Percentiles rank a stretch among this genome's conserved stretches.
These are phyloP conservation scores for Erynnis tages DNA, from an alignment of 2,888 invertebrate genomes.

Conservation along the genomic window DNA sequence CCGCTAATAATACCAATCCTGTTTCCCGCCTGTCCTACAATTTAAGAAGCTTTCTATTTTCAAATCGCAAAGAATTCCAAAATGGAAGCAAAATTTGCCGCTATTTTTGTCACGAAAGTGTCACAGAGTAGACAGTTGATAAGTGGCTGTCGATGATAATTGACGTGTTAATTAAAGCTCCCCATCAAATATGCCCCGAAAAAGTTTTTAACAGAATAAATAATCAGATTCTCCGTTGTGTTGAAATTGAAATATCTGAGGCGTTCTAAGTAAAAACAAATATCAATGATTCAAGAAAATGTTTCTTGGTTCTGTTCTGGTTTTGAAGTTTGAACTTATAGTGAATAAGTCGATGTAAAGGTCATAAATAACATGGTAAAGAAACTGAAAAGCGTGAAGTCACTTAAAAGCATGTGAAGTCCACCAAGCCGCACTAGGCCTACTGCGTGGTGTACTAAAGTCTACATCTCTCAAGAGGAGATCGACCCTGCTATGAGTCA, in stretches of 20 bases:
- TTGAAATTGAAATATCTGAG: not conserved
- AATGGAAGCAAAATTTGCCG: not conserved
- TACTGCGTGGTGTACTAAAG: too few species aligned
- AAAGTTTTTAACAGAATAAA: slow-evolving; percentile 16
- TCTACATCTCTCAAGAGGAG: too few species aligned
- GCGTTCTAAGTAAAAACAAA: slow-evolving; percentile 3
- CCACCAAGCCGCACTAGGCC: too few species aligned
- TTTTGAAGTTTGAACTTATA: too few species aligned
- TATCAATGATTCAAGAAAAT: not conserved
- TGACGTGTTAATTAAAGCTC: slow-evolving; percentile 38
- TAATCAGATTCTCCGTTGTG: not conserved
- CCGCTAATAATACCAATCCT: too few species aligned
- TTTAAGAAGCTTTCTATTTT: not conserved
- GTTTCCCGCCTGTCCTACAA: not conserved
- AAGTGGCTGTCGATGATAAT: slow-evolving; percentile 41
- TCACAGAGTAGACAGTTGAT: slow-evolving; percentile 33
- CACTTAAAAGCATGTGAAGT: too few species aligned
- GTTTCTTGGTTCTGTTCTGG: not conserved
- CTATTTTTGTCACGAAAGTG: slow-evolving; percentile 27
- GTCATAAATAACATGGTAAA: too few species aligned
- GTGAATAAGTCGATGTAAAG: too few species aligned
- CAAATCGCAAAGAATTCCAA: not conserved
- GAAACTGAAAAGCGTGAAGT: too few species aligned
- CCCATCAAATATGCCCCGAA: slow-evolving; percentile 31
- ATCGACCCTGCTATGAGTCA: too few species aligned